A percentile compares a stretch with the other conserved stretches of the same genome.
Conservation (phyloP, 2,113 vertebrate genomes). For the Misgurnus anguillicaudatus region DNA sequence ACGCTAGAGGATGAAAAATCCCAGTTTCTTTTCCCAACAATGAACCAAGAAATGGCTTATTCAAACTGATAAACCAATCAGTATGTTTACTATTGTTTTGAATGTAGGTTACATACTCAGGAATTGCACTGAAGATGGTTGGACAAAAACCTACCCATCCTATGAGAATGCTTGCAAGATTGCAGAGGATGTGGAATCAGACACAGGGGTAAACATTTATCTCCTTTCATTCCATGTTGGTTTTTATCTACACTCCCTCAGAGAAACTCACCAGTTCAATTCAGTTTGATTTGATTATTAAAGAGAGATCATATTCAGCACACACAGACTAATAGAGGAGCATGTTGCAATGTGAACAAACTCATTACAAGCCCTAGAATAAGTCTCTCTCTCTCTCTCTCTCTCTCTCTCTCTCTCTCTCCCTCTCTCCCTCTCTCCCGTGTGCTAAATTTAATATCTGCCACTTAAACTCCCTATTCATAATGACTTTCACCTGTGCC, state of each 20-base stretch:
- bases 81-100: conserved; percentile 1
- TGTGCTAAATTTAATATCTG: conserved; percentile 32
- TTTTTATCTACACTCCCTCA: neutral
- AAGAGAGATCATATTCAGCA: neutral
- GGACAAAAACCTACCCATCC: conserved; percentile 71
- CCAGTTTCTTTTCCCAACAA: neutral
- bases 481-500: conserved; percentile 16
- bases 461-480: conserved; percentile 18
- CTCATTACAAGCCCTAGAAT: neutral
- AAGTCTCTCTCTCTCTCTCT: neutral
- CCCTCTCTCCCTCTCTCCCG: neutral
- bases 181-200: conserved; percentile 61
- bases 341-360: conserved; percentile 35
- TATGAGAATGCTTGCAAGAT: conserved; percentile 70
- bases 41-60: neutral
- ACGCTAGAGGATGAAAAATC: neutral
- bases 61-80: neutral
- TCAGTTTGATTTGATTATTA: conserved; percentile 5
- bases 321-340: conserved; percentile 27
- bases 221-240: neutral
- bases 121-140: conserved; percentile 72
- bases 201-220: conserved; percentile 64
- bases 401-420: too few relatives aligned
- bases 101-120: conserved; percentile 71
- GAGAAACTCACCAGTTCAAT: neutral